Base-by-base conservation (phyloP, 2,113 vertebrate genomes). In the Clarias macrocephalus region DNA sequence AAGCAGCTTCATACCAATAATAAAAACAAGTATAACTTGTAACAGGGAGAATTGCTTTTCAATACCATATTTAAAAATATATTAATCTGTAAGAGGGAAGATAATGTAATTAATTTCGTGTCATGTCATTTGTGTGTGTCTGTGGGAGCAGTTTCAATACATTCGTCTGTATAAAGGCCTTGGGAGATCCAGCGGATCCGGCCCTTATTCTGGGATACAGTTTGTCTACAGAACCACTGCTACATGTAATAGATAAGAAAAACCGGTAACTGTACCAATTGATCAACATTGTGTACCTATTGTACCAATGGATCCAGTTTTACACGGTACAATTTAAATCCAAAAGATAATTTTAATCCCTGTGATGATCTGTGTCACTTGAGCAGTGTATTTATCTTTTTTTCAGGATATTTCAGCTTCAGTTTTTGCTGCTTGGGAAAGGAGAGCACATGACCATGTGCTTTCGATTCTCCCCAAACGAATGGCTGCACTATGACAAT, bases 391-490 rank as follows among this genome's bases (percentile, higher is more conserved):
- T 54, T 52, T 52, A 21, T 66, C 23, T 86, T 79, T 56, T 56
- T 66, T 77, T 25, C 25, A 85, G 84, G n/a, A 54, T 42, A 9
- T 85, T 75, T 66, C 5, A 33, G 11, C 84, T 77, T 19, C 57
- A 65, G 42, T 85, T 85, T 79, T 4, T 63, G 42, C 59, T 85
- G 37, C 73, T 85, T n/a, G 84, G 84, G 5, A 21, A 65, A 56
- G 72, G 15, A 15, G 30, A 52, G 3, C 84, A 85, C 73, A 85
- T 85, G 84, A 62, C 30, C 19, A 77, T 85, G 84, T 85, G 73
- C 23, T 85, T 79, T 15, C 33, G 25, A 1, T 21, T 52, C 1
- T 30, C 5, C 2, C 3, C 65, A 18, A 19, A 75, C 5, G 19
- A 28, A 12, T 85, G 84, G 84, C 6, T 52, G 54, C 42, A 65